These are phyloP conservation scores for Lasioglossum calceatum DNA, from an alignment of 2,888 invertebrate genomes.

Conservation along the genomic window DNA sequence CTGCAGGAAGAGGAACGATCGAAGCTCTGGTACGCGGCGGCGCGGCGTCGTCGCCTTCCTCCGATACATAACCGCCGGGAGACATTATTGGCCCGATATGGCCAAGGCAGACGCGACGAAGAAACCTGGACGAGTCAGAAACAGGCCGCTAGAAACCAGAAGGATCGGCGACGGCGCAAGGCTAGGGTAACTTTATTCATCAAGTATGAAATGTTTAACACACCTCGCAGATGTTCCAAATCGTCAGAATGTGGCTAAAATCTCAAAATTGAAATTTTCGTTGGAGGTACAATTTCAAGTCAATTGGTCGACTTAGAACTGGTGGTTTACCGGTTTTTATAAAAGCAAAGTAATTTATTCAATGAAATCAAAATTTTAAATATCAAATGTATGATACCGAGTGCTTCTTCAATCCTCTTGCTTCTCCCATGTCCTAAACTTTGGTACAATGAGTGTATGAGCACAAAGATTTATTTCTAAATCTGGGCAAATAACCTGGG, in stretches of 20 bases:
- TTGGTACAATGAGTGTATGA: too few species aligned
- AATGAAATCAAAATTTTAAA: too few species aligned
- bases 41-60: slow-evolving; percentile 16
- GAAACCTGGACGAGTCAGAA: slow-evolving; percentile 49
- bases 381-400: too few species aligned
- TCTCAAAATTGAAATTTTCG: too few species aligned
- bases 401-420: not conserved
- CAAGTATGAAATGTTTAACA: not conserved
- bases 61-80: slow-evolving; percentile 61
- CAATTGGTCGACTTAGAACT: too few species aligned
- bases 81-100: slow-evolving; percentile 82
- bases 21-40: not conserved
- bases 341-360: too few species aligned
- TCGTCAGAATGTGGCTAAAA: too few species aligned
- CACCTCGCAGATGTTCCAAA: too few species aligned
- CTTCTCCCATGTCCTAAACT: not conserved
- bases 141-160: slow-evolving; percentile 42
- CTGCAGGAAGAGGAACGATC: slow-evolving; percentile 73
- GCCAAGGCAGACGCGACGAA: slow-evolving; percentile 76
- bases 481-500: too few species aligned
- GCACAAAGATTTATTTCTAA: too few species aligned
- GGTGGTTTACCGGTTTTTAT: too few species aligned
- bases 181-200: not conserved
- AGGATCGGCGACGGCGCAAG: slow-evolving; percentile 43
- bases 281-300: too few species aligned